Conservation (phyloP, 2,797 vertebrate species). For the Manis crassicaudata region DNA sequence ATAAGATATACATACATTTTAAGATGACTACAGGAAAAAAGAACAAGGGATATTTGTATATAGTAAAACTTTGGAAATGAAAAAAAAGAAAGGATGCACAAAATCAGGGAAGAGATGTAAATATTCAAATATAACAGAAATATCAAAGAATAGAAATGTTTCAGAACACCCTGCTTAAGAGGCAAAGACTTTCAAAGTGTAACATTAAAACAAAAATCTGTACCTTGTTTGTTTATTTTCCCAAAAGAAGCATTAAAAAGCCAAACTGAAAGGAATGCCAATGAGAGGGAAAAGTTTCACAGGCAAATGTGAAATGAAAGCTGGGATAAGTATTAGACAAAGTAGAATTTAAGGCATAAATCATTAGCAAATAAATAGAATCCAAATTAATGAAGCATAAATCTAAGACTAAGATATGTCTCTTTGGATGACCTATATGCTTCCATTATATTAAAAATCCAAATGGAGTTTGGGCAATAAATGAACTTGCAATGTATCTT, state of each 20-base stretch:
- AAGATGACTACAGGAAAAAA: background rate
- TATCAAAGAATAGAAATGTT: background rate
- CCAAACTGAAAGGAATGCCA: background rate
- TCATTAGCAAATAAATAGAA: background rate
- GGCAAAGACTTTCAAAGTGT: background rate
- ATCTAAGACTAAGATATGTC: background rate
- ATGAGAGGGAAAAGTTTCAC: background rate
- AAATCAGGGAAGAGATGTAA: background rate
- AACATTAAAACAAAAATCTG: background rate
- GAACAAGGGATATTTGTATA: background rate
- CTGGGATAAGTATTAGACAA: background rate
- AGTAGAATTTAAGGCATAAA: background rate
- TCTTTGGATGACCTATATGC: background rate
- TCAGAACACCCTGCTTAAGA: background rate
- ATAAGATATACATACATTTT: background rate
- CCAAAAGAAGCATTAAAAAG: background rate
- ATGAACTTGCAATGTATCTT: background rate
- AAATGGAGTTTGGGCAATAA: background rate
- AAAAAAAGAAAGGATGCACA: background rate
- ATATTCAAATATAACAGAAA: background rate
- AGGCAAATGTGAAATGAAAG: background rate
- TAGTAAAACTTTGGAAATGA: background rate
- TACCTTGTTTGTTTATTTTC: background rate
- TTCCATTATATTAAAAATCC: background rate
- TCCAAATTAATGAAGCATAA: constrained; percentile 2